Evolutionary conservation across 1,140 invertebrate genomes (phyloP), one percentile per base, ranked within the genome.

Genomic region (Lordiphosa collinella): DNA sequence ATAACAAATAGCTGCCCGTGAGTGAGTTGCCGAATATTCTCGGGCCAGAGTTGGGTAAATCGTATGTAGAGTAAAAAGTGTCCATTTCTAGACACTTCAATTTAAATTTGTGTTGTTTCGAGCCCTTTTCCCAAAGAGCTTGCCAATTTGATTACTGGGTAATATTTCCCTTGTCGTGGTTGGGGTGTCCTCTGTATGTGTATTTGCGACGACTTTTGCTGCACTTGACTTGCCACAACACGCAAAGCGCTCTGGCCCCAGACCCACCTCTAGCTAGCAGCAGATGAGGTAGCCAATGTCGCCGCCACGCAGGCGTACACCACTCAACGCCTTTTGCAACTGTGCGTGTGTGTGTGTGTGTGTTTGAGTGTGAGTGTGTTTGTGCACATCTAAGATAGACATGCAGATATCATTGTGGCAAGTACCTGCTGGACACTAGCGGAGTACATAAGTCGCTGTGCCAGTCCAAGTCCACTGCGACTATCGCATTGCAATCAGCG

Each of bases 401-500:
- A 85, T 85, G 79, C 80, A 85, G 79, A 85, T 85, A 85, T 86
- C 79, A 84, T 84, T 84, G 78, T 84, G 78, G 78, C 78, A 84
- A 84, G 78, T 84, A 80, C 76, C 82, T 57, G 71, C 76, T 75
- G 76, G 76, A 82, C 76, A 80, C 76, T 82, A 80, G 76, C 72
- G 40, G 72, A 76, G 67, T 82, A 84, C 59, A 61, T 52, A 67
- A 62, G 62, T 68, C 49, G 58, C 46, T 12, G 16, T 46, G 47
- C 35, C 40, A 25, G 14, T 41, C 35, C 8, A 40, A 40, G 52
- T 52, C 49, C 58, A 13, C 38, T 41, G 53, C 55, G 43, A 61
- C 78, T 84, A 84, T 84, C 78, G 63, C 78, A 66, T 62, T 84
- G 78, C 78, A 84, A 84, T 84, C 78, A 84, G 79, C 78, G 72